Conservation (phyloP, 1,140 invertebrate genomes). For the Caenorhabditis remanei region DNA sequence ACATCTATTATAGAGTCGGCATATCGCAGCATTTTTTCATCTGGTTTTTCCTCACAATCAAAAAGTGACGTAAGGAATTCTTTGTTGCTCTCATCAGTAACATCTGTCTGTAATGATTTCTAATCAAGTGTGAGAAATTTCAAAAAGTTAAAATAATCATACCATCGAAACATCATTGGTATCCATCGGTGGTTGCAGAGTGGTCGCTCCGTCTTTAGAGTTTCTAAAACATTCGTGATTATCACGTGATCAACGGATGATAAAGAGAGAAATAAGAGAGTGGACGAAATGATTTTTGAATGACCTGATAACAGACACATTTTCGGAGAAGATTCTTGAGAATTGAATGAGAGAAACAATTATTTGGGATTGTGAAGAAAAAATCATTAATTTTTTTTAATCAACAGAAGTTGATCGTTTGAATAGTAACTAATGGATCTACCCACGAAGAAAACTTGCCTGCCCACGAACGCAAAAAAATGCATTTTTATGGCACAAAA, state of each 20-base stretch:
- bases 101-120: neutral
- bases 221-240: neutral
- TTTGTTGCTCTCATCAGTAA: neutral
- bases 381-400: neutral
- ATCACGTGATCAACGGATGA: constrained; percentile 20
- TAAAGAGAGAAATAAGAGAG: no score
- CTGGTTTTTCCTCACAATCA: neutral
- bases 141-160: neutral
- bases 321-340: neutral
- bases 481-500: no score
- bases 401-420: no score
- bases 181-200: neutral
- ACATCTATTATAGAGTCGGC: constrained; percentile 40
- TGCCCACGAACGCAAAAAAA: no score
- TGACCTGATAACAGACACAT: neutral
- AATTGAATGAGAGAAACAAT: neutral
- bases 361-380: neutral
- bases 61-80: neutral
- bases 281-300: no score
- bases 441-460: no score
- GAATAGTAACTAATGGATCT: no score
- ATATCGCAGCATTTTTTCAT: neutral
- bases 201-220: neutral
- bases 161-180: constrained; percentile 7
- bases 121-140: neutral